phyloP scores from a whole-genome alignment of 2,888 invertebrate species.

The Lasioglossum lativentre region DNA sequence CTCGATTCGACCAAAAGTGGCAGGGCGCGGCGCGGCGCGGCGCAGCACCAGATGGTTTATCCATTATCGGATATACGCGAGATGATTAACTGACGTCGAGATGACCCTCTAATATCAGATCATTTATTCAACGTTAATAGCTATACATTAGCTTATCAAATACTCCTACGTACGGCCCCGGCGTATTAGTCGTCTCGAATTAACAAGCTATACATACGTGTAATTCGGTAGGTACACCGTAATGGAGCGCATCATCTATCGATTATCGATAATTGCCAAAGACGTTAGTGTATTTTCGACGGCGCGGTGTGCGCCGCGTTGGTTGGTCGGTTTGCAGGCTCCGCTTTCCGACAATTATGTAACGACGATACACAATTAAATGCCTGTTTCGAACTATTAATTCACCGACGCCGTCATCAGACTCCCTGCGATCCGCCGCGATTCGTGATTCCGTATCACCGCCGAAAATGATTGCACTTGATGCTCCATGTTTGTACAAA shows the following conservation, averaged over 20 bases:
- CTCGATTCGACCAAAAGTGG: not conserved
- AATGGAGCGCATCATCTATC: conserved; percentile 48
- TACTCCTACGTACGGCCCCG: conserved; percentile 13
- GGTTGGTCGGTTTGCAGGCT: not conserved
- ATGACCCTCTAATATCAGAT: conserved; percentile 13
- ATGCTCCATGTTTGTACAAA: no score
- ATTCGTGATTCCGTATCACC: not conserved
- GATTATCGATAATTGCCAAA: conserved; percentile 60
- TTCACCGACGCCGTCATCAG: not conserved
- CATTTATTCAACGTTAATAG: conserved; percentile 46
- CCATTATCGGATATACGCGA: conserved; percentile 7
- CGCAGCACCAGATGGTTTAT: conserved; percentile 12
- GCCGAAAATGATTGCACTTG: not conserved
- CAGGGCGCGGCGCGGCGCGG: not conserved
- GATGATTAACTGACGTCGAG: conserved; percentile 12
- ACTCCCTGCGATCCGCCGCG: not conserved
- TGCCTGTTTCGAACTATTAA: not conserved
- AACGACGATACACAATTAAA: conserved; percentile 31
- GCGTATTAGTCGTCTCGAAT: conserved; percentile 38
- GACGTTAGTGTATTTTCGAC: conserved; percentile 46
- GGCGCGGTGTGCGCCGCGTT: not conserved
- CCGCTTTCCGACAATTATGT: conserved; percentile 20
- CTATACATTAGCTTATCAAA: conserved; percentile 42
- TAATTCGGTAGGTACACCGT: conserved; percentile 46
- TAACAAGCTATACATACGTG: conserved; percentile 31